Evolutionary conservation across 1,140 invertebrate genomes (phyloP), one percentile per base, ranked within the genome.

Genomic region (Aphelenchoides fujianensis): DNA sequence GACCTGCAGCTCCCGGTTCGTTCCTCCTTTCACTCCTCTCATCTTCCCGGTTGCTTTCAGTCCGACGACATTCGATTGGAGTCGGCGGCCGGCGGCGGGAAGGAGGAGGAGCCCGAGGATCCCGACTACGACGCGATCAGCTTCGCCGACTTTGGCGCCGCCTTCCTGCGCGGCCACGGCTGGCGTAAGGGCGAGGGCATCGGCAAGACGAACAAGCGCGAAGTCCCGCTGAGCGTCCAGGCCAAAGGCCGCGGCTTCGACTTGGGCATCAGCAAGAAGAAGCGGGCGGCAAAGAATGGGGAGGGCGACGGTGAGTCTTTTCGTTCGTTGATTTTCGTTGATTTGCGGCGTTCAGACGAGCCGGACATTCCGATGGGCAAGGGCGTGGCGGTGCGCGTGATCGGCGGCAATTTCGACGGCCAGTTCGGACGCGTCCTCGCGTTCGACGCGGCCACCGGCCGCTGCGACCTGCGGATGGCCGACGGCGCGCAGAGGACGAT

Each of bases 121-220:
- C 69, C 74, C 31, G 74, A 77, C 54, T 75, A 75, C 52, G 32
- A 54, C 16, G 34, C 41, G 16, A 59, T 75, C 16, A 57, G 28
- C 7, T 69, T 27, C 41, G n/a, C n/a, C 28, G 72, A 73, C 30
- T 75, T 75, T 35, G 74, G 74, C 1, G 12, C 62, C 12, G 74
- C 74, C 9, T 73, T 75, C 61, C 36, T 75, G 19, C 74, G 74
- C 19, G 74, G 74, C 27, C 68, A 36, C 48, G 74, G 74, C n/a
- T 75, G 69, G 70, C 72, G 77, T 31, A 48, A 74, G 48, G 54
- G 66, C 52, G 74, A 69, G 35, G 73, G 76, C 16, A 76, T 75
- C 36, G 74, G 74, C 19, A 73, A 55, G 28, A 71, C 74, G 27
- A 75, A 75, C 48, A 59, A 68, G 12, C 54, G 31, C 3, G 74